A percentile compares a stretch with the other conserved stretches of the same genome.
Conservation (phyloP, 2,888 invertebrate genomes). For the Chromoteleia sp. region DNA sequence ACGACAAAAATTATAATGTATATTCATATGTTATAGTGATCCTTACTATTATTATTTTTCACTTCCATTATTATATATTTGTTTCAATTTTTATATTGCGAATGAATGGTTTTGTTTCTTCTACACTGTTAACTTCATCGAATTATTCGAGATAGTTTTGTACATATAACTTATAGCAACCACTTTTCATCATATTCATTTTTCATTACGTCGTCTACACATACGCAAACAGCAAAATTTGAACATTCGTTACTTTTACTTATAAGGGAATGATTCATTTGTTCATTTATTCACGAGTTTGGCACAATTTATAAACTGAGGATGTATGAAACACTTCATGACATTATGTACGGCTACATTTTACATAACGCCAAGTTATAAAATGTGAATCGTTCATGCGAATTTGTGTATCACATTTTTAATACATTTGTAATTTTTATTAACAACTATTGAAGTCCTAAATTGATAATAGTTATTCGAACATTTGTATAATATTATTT, state of each 20-base stretch:
- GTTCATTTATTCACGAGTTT: neutral
- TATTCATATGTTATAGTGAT: slow-evolving; percentile 41
- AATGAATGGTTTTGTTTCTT: slow-evolving; percentile 15
- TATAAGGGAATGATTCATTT: neutral
- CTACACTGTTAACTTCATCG: neutral
- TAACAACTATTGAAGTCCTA: too few relatives aligned
- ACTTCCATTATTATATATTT: slow-evolving; percentile 1
- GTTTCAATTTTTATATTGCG: slow-evolving; percentile 3
- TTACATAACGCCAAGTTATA: too few relatives aligned
- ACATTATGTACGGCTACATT: too few relatives aligned
- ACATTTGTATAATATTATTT: too few relatives aligned
- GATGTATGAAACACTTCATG: too few relatives aligned
- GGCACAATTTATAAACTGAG: neutral
- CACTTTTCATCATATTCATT: neutral
- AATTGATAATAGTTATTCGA: too few relatives aligned
- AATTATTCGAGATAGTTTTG: slow-evolving; percentile 13
- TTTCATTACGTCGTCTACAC: slow-evolving; percentile 19
- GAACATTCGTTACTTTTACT: slow-evolving; percentile 10
- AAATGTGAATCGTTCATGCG: too few relatives aligned
- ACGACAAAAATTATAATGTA: slow-evolving; percentile 41
- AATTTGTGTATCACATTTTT: too few relatives aligned
- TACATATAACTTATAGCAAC: slow-evolving; percentile 23
- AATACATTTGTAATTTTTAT: too few relatives aligned
- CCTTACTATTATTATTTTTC: slow-evolving; percentile 25
- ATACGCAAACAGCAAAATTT: slow-evolving; percentile 8